Evolutionary conservation across 2,888 invertebrate genomes (phyloP).

Genomic region (Allophyes oxyacanthae): DNA sequence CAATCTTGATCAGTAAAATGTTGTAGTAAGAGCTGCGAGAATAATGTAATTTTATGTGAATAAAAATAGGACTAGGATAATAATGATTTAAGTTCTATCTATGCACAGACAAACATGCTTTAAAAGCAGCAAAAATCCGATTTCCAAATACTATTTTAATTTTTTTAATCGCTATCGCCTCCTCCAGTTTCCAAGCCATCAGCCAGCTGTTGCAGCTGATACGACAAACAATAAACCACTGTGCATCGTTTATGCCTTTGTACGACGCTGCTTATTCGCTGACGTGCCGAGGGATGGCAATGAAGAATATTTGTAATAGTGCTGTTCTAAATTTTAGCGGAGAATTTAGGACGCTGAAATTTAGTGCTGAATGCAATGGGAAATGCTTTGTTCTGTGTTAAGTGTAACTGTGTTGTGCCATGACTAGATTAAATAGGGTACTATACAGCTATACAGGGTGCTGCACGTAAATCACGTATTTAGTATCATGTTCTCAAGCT

Average conservation of each 20-base stretch:
- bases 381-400: conserved; percentile 9
- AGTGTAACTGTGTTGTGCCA: not conserved
- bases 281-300: conserved; percentile 21
- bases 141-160: too few relatives aligned
- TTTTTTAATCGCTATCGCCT: conserved; percentile 38
- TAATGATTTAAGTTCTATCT: too few relatives aligned
- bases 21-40: too few relatives aligned
- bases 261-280: conserved; percentile 44
- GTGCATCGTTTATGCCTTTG: conserved; percentile 49
- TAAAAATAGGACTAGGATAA: too few relatives aligned
- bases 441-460: too few relatives aligned
- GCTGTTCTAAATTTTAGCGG: conserved; percentile 28
- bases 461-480: too few relatives aligned
- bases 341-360: conserved; percentile 20
- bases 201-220: conserved; percentile 53
- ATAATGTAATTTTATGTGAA: too few relatives aligned
- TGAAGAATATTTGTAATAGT: conserved; percentile 29
- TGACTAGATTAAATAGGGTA: too few relatives aligned
- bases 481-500: too few relatives aligned
- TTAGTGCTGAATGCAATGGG: not conserved
- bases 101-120: too few relatives aligned
- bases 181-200: conserved; percentile 2
- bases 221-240: conserved; percentile 63
- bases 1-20: too few relatives aligned
- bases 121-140: too few relatives aligned